Conservation (phyloP, 1,140 invertebrate genomes). For the Trialeurodes vaporariorum region DNA sequence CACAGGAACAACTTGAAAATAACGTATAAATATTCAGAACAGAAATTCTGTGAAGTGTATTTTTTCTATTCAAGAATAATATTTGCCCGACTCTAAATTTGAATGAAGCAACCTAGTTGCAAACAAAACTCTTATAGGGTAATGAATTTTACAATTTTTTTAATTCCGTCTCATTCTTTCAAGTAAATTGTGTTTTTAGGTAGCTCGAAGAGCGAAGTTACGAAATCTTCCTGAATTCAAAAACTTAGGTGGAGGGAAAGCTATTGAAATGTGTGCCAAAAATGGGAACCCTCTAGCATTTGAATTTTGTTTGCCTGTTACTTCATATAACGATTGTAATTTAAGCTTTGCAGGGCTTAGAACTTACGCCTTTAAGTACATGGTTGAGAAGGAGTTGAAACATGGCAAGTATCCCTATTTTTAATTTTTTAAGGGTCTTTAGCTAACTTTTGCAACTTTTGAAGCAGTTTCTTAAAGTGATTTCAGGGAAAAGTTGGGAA, state of each 20-base stretch:
- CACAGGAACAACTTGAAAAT: no score
- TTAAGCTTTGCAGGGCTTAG: constrained; percentile 76
- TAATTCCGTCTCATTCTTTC: no score
- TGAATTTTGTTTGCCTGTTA: constrained; percentile 48
- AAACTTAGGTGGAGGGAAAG: constrained; percentile 62
- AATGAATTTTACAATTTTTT: constrained; percentile 10
- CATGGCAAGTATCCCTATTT: constrained; percentile 37
- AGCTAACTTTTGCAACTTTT: no score
- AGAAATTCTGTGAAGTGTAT: no score
- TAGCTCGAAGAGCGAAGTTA: constrained; percentile 73
- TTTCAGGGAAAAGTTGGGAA: no score
- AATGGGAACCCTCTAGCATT: constrained; percentile 52
- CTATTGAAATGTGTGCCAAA: constrained; percentile 68
- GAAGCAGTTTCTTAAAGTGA: no score
- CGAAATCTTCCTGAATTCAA: constrained; percentile 62
- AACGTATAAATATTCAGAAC: no score
- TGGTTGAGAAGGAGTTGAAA: constrained; percentile 45
- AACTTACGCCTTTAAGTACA: constrained; percentile 38
- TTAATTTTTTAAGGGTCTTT: constrained; percentile 36
- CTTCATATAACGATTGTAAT: constrained; percentile 54
- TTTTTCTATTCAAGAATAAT: no score
- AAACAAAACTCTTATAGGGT: no score
- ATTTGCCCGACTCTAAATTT: no score
- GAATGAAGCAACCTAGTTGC: no score
- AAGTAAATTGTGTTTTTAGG: constrained; percentile 36